phyloP scores from a whole-genome alignment of 2,797 vertebrate genomes.

The Clarias laeviceps region DNA sequence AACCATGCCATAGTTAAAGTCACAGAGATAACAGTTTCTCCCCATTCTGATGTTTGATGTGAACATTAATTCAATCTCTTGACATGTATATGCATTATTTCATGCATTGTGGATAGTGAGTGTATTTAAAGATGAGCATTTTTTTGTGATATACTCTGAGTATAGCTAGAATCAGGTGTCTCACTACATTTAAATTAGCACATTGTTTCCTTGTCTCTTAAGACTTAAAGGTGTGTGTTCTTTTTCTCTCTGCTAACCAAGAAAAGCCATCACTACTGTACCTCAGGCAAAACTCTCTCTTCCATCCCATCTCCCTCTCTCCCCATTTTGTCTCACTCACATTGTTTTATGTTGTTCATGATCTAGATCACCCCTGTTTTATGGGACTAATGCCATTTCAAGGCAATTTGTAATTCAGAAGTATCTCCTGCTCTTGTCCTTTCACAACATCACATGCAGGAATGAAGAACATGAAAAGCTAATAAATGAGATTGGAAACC shows the following conservation, averaged over 20 bases:
- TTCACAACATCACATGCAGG: neutral
- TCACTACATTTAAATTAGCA: conserved; percentile 57
- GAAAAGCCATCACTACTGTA: conserved; percentile 44
- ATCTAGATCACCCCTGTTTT: conserved; percentile 43
- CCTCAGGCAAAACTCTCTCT: conserved; percentile 40
- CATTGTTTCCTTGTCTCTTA: conserved; percentile 51
- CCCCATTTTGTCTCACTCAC: conserved; percentile 22
- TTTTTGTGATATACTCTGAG: conserved; percentile 34
- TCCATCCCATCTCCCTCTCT: conserved; percentile 18
- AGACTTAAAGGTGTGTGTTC: conserved; percentile 38
- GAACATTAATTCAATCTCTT: neutral
- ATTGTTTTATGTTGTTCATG: conserved; percentile 46
- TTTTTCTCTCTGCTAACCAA: conserved; percentile 46
- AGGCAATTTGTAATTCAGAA: conserved; percentile 41
- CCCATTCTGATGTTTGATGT: neutral
- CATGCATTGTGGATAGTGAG: neutral
- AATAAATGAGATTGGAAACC: conserved; percentile 28
- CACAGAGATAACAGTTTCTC: neutral
- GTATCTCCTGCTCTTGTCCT: conserved; percentile 8
- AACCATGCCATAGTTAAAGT: neutral
- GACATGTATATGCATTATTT: neutral
- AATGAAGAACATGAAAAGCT: conserved; percentile 36
- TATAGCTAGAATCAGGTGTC: conserved; percentile 50
- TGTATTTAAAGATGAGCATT: neutral
- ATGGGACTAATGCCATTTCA: conserved; percentile 54